Evolutionary conservation across 2,797 vertebrate species (phyloP), one percentile per base, ranked within the genome.

Genomic region (Hirundo rustica): DNA sequence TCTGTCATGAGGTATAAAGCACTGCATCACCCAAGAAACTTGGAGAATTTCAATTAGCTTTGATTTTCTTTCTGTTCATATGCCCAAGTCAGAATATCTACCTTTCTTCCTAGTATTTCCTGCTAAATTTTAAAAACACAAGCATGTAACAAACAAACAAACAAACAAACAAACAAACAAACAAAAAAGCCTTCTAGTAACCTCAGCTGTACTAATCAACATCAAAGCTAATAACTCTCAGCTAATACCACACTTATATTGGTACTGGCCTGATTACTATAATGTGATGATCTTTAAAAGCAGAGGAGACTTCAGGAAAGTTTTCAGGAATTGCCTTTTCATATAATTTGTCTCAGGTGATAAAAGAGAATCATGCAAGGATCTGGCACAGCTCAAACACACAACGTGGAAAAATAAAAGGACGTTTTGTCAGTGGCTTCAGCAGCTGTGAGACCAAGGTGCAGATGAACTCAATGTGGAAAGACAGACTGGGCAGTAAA

Each of bases 321-420:
- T 60, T 62, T 62, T 14, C 21, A 62, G 60, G 16, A 72, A 57
- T 29, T 85, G 48, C 23, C 34, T 78, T 85, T 65, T 66, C 38
- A 60, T n/a, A 7, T 40, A 7, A 66, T 66, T 77, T 85, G 48
- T 51, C 16, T 16, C 29, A 75, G 36, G 13, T 44, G 25, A 57
- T 60, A 81, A 47, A 40, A 58, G 5, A 58, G 36, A 95, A 60
- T 16, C 17, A 30, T 36, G 26, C 67, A 83, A 85, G 55, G 20
- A 70, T 44, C 60, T 54, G 36, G 55, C 38, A 80, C 4, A 84
- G 62, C 10, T 68, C 38, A 81, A 40, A 21, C 32, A 42, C 0
- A 0, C 21, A 45, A 26, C 0, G 0, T 7, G 9, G 25, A 20
- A 68, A 65, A 38, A 36, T 21, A 11, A 62, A 40, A 54, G 36